These are phyloP conservation scores for Elysia crispata DNA, from an alignment of 2,888 invertebrate species.

Conservation along the genomic window DNA sequence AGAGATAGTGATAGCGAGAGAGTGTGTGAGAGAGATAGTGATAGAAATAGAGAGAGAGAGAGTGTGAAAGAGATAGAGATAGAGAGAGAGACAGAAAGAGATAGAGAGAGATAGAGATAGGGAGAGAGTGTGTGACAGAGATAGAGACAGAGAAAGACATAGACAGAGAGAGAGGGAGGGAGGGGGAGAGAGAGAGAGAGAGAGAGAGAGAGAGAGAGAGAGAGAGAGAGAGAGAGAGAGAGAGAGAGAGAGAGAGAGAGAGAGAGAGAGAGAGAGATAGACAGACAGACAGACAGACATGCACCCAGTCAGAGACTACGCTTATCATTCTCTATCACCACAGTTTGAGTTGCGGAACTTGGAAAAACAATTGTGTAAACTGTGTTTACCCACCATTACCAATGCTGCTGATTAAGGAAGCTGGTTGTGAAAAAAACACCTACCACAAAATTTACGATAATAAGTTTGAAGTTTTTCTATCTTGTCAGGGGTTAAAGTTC, in stretches of 20 bases:
- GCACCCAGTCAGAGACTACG: too few species aligned
- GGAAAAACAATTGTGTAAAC: too few species aligned
- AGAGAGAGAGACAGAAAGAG: constrained; percentile 23
- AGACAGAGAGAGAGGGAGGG: neutral
- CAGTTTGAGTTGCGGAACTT: too few species aligned
- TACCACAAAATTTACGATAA: too few species aligned
- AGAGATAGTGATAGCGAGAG: neutral
- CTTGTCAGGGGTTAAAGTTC: too few species aligned
- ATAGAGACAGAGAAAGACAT: constrained; percentile 20
- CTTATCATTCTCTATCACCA: too few species aligned
- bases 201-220: constrained; percentile 28
- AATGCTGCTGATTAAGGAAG: too few species aligned
- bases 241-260: neutral
- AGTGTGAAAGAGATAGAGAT: constrained; percentile 29
- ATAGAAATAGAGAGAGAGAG: constrained; percentile 34
- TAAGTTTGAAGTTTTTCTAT: too few species aligned
- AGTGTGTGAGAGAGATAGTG: constrained; percentile 28
- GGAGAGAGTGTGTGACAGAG: constrained; percentile 40
- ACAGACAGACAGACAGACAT: too few species aligned
- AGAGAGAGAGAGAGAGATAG: neutral
- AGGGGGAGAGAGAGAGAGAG: neutral
- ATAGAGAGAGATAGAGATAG: constrained; percentile 39
- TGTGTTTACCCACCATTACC: too few species aligned
- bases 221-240: neutral
- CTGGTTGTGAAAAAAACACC: too few species aligned